phyloP scores from a whole-genome alignment of 1,140 invertebrate species.

The Conus betulinus region DNA sequence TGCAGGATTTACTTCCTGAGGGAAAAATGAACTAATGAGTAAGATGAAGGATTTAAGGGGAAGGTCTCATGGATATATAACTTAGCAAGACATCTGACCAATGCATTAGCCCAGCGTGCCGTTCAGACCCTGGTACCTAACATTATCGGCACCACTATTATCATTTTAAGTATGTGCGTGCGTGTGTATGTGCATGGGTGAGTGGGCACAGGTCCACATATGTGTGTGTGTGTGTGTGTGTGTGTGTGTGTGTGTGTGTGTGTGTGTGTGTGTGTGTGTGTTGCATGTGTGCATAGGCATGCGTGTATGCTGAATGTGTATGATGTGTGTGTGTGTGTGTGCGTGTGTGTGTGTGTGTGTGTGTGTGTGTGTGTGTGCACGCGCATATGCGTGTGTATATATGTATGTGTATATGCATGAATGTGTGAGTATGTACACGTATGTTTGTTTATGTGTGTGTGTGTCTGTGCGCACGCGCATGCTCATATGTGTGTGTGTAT shows the following conservation, averaged over 20 bases:
- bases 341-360: background rate
- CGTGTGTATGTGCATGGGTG: background rate
- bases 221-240: conserved; percentile 9
- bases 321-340: conserved; percentile 3
- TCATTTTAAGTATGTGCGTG: background rate
- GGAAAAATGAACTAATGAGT: too few species aligned
- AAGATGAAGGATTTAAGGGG: too few species aligned
- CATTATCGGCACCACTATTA: too few species aligned
- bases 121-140: too few species aligned
- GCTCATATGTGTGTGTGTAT: background rate
- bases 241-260: conserved; percentile 9
- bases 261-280: conserved; percentile 18
- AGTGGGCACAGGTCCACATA: background rate
- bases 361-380: background rate
- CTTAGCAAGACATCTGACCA: too few species aligned
- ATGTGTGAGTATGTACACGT: background rate
- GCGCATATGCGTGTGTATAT: background rate
- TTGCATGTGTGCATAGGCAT: background rate
- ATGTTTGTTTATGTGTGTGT: background rate
- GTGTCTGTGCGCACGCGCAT: too few species aligned
- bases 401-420: background rate
- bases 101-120: too few species aligned
- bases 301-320: background rate
- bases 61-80: too few species aligned
- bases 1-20: too few species aligned